A percentile compares a stretch with the other conserved stretches of the same genome.
phyloP scores from a whole-genome alignment of 1,140 invertebrate species.

The Brachionus sp. region DNA sequence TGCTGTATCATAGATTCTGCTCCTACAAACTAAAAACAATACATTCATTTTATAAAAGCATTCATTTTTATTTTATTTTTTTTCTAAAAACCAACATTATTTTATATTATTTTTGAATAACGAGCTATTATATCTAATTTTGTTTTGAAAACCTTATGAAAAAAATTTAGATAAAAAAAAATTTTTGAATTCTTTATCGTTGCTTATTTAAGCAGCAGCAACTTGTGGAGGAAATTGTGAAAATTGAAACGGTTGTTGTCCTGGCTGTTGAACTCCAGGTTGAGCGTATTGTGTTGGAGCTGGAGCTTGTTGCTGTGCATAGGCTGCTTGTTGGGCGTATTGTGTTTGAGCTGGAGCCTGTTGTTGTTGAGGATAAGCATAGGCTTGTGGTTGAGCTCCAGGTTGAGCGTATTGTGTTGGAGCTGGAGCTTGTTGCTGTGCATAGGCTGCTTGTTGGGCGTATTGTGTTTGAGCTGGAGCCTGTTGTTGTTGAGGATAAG shows the following conservation, averaged over 20 bases:
- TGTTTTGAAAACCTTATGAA: neutral
- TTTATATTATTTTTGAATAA: neutral
- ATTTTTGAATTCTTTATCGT: neutral
- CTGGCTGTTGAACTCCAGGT: neutral
- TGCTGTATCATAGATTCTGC: neutral
- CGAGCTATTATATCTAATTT: neutral
- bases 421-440: slow-evolving; percentile 1
- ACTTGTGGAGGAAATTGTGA: neutral
- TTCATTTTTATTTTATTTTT: neutral
- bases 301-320: neutral
- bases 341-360: neutral
- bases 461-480: neutral
- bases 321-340: neutral
- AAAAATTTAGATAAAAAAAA: neutral
- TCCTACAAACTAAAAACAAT: neutral
- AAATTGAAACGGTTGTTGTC: neutral
- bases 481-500: slow-evolving; percentile 8
- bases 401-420: neutral
- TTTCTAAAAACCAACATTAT: neutral
- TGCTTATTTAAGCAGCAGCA: neutral
- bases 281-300: neutral
- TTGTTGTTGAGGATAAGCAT: slow-evolving; percentile 6
- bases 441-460: neutral
- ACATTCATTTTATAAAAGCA: neutral
- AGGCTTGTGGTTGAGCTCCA: neutral